Evolutionary conservation across 1,140 invertebrate species (phyloP).

Genomic region (Mamestra configurata): DNA sequence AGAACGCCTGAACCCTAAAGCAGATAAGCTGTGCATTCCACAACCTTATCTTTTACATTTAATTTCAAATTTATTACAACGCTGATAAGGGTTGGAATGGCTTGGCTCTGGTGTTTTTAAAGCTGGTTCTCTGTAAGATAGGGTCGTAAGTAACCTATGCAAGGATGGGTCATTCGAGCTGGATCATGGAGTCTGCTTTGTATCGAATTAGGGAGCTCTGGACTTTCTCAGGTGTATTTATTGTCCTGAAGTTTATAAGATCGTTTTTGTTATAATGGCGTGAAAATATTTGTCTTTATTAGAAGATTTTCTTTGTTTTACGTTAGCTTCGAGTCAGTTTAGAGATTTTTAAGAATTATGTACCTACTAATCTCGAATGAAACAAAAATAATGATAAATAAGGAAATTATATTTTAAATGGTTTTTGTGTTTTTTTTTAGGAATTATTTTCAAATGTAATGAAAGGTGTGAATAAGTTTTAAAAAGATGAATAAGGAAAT

Average conservation of each 20-base stretch:
- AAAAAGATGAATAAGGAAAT: no score
- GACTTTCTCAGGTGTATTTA: conserved; percentile 26
- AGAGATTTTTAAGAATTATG: background rate
- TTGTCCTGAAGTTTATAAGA: background rate
- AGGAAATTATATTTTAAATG: no score
- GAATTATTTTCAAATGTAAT: no score
- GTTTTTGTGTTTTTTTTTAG: no score
- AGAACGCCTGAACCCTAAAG: conserved; percentile 63
- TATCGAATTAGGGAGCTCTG: conserved; percentile 40
- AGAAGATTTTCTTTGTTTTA: background rate
- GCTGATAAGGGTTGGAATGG: conserved; percentile 24
- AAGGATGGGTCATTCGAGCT: conserved; percentile 36
- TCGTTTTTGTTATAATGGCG: background rate
- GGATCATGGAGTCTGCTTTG: conserved; percentile 37
- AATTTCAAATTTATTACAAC: conserved; percentile 44
- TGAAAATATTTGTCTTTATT: background rate
- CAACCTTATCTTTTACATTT: conserved; percentile 52
- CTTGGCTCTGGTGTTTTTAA: background rate
- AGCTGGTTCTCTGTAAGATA: conserved; percentile 4
- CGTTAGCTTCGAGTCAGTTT: background rate
- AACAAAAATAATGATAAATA: no score
- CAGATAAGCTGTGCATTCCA: conserved; percentile 58
- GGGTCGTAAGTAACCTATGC: conserved; percentile 38
- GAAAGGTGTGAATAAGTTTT: no score
- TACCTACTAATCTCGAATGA: background rate